These are phyloP conservation scores for Vimba vimba DNA, from an alignment of 2,113 vertebrate species.

Conservation along the genomic window DNA sequence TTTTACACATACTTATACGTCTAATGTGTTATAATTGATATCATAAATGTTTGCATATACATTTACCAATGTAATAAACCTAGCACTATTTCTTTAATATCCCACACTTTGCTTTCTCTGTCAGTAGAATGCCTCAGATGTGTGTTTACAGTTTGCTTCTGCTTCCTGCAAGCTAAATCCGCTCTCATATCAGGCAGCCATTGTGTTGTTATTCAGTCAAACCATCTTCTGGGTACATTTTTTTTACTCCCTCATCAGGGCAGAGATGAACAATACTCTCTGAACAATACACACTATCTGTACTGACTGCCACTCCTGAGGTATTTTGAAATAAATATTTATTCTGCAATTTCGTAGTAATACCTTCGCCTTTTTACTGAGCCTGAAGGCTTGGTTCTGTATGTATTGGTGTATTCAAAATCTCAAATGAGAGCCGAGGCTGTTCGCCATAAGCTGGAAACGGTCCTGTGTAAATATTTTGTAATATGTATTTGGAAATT, in stretches of 20 bases:
- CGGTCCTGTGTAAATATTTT: conserved; percentile 12
- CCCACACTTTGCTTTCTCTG: conserved; percentile 59
- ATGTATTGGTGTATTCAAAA: conserved; percentile 22
- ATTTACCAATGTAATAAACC: conserved; percentile 34
- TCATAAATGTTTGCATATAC: conserved; percentile 47
- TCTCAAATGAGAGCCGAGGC: conserved; percentile 9
- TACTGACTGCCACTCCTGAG: conserved; percentile 64
- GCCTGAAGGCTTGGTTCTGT: conserved; percentile 3
- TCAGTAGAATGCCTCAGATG: conserved; percentile 67
- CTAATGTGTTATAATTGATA: background rate
- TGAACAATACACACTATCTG: conserved; percentile 64
- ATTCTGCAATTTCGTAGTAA: conserved; percentile 30
- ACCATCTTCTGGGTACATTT: conserved; percentile 46
- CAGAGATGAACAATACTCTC: conserved; percentile 55
- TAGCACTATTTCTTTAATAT: conserved; percentile 40
- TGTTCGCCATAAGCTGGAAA: conserved; percentile 1
- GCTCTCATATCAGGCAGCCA: conserved; percentile 44
- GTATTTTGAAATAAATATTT: conserved; percentile 60
- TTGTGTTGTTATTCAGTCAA: conserved; percentile 54
- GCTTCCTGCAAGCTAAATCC: conserved; percentile 63
- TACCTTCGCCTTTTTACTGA: conserved; percentile 18
- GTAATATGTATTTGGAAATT: conserved; percentile 6
- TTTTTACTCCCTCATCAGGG: conserved; percentile 67
- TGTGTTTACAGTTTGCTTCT: conserved; percentile 67
- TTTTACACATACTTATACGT: background rate